These are phyloP conservation scores for Lacanobia oleracea DNA, from an alignment of 2,888 invertebrate species.

Conservation along the genomic window DNA sequence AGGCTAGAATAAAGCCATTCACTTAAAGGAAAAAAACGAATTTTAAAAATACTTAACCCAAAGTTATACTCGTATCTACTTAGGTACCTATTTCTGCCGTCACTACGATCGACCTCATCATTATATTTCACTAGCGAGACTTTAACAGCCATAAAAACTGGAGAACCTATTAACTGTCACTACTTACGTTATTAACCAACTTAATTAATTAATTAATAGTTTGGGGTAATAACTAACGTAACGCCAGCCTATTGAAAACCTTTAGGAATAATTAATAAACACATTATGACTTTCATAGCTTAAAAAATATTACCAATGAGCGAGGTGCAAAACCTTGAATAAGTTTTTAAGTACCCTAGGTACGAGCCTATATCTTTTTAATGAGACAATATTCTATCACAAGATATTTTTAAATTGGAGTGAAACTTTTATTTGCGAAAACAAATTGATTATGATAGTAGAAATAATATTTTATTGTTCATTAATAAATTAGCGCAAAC, in stretches of 20 bases:
- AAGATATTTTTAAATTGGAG: neutral
- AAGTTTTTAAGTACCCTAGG: neutral
- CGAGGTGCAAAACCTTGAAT: neutral
- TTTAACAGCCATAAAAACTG: conserved; percentile 30
- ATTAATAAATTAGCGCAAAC: neutral
- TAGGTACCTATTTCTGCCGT: neutral
- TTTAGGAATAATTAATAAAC: conserved; percentile 39
- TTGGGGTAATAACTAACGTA: conserved; percentile 16
- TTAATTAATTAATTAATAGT: conserved; percentile 39
- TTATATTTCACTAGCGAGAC: conserved; percentile 7
- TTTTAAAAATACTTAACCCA: neutral
- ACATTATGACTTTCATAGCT: conserved; percentile 3
- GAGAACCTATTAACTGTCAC: conserved; percentile 3
- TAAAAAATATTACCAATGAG: conserved; percentile 29
- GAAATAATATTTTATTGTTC: neutral
- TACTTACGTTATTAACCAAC: conserved; percentile 24
- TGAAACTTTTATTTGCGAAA: neutral
- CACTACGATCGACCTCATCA: conserved; percentile 3
- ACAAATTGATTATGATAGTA: neutral
- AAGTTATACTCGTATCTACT: too few relatives aligned
- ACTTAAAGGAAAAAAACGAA: too few relatives aligned
- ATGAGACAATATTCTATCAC: neutral
- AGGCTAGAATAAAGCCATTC: neutral
- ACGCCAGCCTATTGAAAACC: conserved; percentile 20
- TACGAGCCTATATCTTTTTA: neutral